These are phyloP conservation scores for Octopus bimaculoides DNA, from an alignment of 1,140 invertebrate genomes.

Conservation along the genomic window DNA sequence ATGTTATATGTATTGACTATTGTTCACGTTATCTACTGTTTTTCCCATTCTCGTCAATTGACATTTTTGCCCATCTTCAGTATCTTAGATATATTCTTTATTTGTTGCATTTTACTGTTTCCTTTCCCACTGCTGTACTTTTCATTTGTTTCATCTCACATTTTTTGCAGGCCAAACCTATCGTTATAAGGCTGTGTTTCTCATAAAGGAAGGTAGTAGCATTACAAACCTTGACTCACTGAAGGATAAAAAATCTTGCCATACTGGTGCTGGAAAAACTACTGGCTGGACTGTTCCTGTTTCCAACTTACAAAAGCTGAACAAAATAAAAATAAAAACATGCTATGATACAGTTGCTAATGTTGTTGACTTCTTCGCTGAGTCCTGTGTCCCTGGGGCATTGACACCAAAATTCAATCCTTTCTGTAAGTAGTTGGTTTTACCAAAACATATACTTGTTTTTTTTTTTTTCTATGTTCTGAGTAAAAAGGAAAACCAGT, in stretches of 20 bases:
- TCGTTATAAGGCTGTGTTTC: slow-evolving; percentile 21
- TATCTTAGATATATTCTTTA: not conserved
- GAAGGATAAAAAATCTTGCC: slow-evolving; percentile 67
- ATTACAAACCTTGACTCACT: slow-evolving; percentile 14
- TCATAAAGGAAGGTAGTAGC: slow-evolving; percentile 12
- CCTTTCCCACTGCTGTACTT: not conserved
- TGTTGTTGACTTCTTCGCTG: slow-evolving; percentile 80
- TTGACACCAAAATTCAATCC: slow-evolving; percentile 86
- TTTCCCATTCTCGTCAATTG: not conserved
- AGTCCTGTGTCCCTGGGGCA: slow-evolving; percentile 88
- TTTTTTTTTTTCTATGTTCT: not conserved
- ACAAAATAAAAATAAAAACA: slow-evolving; percentile 59
- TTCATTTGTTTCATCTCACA: not conserved
- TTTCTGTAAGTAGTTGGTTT: slow-evolving; percentile 49
- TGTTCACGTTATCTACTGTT: not conserved
- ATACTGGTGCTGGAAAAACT: slow-evolving; percentile 83
- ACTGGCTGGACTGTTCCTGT: slow-evolving; percentile 93
- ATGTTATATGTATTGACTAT: not conserved
- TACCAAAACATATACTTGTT: not conserved
- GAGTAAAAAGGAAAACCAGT: slow-evolving; percentile 38
- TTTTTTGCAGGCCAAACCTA: slow-evolving; percentile 3
- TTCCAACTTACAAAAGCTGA: slow-evolving; percentile 84
- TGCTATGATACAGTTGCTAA: slow-evolving; percentile 94
- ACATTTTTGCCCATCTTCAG: not conserved
- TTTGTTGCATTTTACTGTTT: not conserved